Base-by-base conservation (phyloP, 2,797 vertebrate species). In the Pipistrellus pygmaeus region DNA sequence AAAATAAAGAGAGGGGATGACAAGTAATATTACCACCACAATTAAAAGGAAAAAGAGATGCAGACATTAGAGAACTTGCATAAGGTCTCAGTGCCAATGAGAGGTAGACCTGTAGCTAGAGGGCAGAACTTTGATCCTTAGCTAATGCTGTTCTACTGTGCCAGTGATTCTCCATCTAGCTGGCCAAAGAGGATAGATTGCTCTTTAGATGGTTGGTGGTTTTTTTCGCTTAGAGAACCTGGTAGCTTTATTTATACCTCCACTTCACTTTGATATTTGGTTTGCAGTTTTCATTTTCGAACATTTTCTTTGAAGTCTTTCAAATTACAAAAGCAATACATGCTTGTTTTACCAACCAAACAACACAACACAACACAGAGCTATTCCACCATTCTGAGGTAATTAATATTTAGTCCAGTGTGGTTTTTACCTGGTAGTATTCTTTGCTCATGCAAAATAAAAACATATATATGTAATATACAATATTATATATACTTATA, bases 251-350 rank as follows among this genome's bases (percentile, higher is more conserved):
- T 51, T 87, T 25, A 82, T 78, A 20, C 46, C 9, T 84, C 4
- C 35, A 41, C 55, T 78, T 72, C 53, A 72, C 53, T 92, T 73
- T 78, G 46, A 30, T 71, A 64, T 71, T 88, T 76, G 15, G 76
- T 82, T 77, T 27, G 27, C 8, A 71, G 44, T 44, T 84, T 55
- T 72, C 32, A 85, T 53, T 64, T 89, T 78, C 23, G 66, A 95
- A 46, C n/a, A 46, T 73, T 92, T 92, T 57, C n/a, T 89, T 85
- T 23, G 13, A 85, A 73, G 32, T 81, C 46, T 80, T 89, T 80
- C 68, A 51, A 85, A 75, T 53, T 21, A 57, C 62, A 89, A 92
- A 85, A 81, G 44, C 7, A 85, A 60, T 48, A 35, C 2, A 23
- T 78, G 23, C 4, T 78, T 75, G 55, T 60, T 92, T 95, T 81